Percentiles rank a stretch among this genome's conserved stretches.
These are phyloP conservation scores for Brachyalestes nurse DNA, from an alignment of 2,797 vertebrate species.

Conservation along the genomic window DNA sequence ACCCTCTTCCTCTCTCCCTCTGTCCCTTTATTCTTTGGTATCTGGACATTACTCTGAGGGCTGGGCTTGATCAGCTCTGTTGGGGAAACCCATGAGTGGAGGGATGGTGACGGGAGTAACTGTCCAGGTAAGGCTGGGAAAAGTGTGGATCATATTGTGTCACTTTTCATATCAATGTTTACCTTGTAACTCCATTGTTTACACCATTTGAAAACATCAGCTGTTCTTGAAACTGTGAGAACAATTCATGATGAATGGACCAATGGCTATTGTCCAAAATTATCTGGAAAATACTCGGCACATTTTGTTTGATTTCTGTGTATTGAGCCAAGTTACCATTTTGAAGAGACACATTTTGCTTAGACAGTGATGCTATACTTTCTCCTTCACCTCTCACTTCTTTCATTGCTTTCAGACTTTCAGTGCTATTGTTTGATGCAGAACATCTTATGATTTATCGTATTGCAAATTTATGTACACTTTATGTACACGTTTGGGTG, in stretches of 20 bases:
- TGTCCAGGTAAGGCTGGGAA: constrained; percentile 72
- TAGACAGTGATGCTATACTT: background rate
- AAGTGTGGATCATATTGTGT: background rate
- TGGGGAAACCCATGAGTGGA: constrained; percentile 66
- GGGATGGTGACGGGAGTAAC: constrained; percentile 72
- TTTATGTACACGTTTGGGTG: background rate
- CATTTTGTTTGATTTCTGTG: background rate
- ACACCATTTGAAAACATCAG: background rate
- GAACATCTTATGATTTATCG: background rate
- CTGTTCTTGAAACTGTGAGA: background rate
- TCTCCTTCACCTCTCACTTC: background rate
- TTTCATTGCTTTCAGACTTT: background rate
- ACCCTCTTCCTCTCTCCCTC: constrained; percentile 19
- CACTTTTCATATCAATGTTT: background rate
- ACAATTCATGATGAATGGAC: background rate
- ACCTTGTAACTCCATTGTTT: background rate
- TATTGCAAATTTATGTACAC: background rate
- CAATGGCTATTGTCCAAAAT: background rate
- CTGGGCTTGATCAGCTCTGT: background rate
- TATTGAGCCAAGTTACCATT: background rate
- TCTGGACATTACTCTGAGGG: constrained; percentile 11
- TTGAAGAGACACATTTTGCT: background rate
- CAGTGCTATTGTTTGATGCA: background rate
- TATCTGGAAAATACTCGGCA: background rate
- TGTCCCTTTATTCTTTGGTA: constrained; percentile 14